Conservation (phyloP, 2,888 invertebrate genomes). For the Trachelus troglodyta region DNA sequence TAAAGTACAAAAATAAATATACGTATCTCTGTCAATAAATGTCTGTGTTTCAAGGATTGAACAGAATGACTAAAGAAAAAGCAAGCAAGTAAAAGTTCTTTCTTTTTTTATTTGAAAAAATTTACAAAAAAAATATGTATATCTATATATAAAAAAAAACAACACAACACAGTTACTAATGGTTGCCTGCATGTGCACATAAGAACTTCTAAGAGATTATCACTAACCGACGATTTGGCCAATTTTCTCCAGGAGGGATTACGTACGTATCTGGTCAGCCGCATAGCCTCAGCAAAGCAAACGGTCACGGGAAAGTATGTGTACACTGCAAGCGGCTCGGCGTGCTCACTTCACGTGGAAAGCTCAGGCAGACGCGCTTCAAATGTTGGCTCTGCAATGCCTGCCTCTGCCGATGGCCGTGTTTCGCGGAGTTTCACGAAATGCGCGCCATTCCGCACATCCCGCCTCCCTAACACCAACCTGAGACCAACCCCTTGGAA, state of each 20-base stretch:
- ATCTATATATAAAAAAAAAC: conserved; percentile 24
- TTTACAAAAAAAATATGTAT: conserved; percentile 20
- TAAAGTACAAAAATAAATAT: conserved; percentile 33
- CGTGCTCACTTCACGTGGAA: conserved; percentile 64
- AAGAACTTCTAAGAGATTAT: conserved; percentile 35
- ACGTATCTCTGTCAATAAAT: conserved; percentile 13
- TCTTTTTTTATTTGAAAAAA: conserved; percentile 2
- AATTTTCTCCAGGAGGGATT: conserved; percentile 65
- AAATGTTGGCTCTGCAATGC: conserved; percentile 66
- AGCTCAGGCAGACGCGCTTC: conserved; percentile 66
- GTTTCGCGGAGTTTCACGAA: conserved; percentile 65
- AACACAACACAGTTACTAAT: conserved; percentile 29
- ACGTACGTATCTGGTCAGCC: conserved; percentile 65
- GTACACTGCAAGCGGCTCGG: conserved; percentile 66
- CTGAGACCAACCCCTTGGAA: conserved; percentile 20
- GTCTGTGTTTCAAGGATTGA: conserved; percentile 32
- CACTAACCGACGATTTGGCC: conserved; percentile 62
- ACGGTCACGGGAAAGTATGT: conserved; percentile 67
- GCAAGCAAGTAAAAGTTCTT: conserved; percentile 22
- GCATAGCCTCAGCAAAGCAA: conserved; percentile 66
- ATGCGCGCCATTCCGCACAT: conserved; percentile 63
- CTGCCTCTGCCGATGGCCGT: conserved; percentile 65
- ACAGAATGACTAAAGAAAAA: conserved; percentile 5
- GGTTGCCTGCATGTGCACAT: conserved; percentile 24
- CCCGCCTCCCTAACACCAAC: conserved; percentile 66